Conservation (phyloP, 2,797 vertebrate genomes). For the Vespertilio murinus region DNA sequence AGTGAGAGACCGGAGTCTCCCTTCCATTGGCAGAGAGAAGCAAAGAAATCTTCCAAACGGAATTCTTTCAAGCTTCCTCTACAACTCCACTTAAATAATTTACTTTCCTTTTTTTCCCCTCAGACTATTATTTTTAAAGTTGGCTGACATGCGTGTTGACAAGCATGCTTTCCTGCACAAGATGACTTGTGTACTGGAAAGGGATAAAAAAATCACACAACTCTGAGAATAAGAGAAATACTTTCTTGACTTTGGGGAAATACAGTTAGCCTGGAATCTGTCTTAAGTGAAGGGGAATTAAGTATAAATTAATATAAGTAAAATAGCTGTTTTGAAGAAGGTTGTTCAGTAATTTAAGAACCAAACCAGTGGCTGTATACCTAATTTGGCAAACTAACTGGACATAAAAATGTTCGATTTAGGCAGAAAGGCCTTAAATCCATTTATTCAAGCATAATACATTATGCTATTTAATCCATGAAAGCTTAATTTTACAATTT, state of each 20-base stretch:
- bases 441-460: constrained; percentile 54
- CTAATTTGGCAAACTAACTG: constrained; percentile 53
- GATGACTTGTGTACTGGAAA: constrained; percentile 83
- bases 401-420: constrained; percentile 28
- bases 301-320: constrained; percentile 70
- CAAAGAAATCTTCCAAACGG: constrained; percentile 87
- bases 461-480: constrained; percentile 59
- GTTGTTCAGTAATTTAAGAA: constrained; percentile 56
- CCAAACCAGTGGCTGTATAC: constrained; percentile 41
- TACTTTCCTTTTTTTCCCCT: constrained; percentile 87
- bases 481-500: constrained; percentile 60
- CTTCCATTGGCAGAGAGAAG: constrained; percentile 85
- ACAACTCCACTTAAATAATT: constrained; percentile 91
- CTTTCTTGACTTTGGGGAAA: constrained; percentile 78
- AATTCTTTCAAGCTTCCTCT: constrained; percentile 89
- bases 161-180: constrained; percentile 85
- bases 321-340: constrained; percentile 73
- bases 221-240: constrained; percentile 76
- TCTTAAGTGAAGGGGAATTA: constrained; percentile 68
- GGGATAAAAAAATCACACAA: constrained; percentile 59
- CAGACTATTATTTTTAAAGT: constrained; percentile 87
- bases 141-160: constrained; percentile 87
- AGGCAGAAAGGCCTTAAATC: constrained; percentile 72
- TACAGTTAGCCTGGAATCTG: constrained; percentile 68
- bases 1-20: constrained; percentile 84